phyloP scores from a whole-genome alignment of 1,140 invertebrate genomes.

The Calephelis virginiensis region DNA sequence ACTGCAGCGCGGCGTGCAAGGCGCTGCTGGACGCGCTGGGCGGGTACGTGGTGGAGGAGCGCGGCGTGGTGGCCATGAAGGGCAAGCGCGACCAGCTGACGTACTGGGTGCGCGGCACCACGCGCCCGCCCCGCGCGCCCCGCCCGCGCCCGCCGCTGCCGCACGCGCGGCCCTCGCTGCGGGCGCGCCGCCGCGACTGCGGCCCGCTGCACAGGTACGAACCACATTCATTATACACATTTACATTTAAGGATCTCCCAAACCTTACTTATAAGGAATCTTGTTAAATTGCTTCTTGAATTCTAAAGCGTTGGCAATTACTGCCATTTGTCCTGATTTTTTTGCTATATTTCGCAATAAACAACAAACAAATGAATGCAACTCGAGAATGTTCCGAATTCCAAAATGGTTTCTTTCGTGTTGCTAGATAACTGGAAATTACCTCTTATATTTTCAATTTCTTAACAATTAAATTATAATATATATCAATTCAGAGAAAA shows the following conservation, averaged over 20 bases:
- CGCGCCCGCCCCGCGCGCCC: conserved; percentile 33
- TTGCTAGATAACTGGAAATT: too few species aligned
- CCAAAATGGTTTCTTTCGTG: too few species aligned
- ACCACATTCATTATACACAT: neutral
- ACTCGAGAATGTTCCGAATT: too few species aligned
- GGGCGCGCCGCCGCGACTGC: conserved; percentile 2
- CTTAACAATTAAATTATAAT: too few species aligned
- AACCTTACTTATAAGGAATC: too few species aligned
- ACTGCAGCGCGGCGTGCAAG: conserved; percentile 92
- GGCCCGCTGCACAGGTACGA: conserved; percentile 60
- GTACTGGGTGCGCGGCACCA: conserved; percentile 88
- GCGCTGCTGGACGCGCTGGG: conserved; percentile 91
- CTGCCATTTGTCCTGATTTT: too few species aligned
- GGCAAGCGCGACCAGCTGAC: conserved; percentile 91
- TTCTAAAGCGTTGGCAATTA: too few species aligned
- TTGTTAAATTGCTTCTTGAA: too few species aligned
- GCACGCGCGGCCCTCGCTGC: conserved; percentile 69
- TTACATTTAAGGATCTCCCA: neutral
- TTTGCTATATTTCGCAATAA: too few species aligned
- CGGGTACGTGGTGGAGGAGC: conserved; percentile 88
- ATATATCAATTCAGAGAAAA: too few species aligned
- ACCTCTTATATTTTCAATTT: too few species aligned
- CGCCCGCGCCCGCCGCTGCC: conserved; percentile 47
- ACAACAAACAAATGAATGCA: too few species aligned
- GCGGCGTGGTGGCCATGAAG: conserved; percentile 91